Evolutionary conservation across 2,113 vertebrate genomes (phyloP).

Genomic region (Nettapus auritus): DNA sequence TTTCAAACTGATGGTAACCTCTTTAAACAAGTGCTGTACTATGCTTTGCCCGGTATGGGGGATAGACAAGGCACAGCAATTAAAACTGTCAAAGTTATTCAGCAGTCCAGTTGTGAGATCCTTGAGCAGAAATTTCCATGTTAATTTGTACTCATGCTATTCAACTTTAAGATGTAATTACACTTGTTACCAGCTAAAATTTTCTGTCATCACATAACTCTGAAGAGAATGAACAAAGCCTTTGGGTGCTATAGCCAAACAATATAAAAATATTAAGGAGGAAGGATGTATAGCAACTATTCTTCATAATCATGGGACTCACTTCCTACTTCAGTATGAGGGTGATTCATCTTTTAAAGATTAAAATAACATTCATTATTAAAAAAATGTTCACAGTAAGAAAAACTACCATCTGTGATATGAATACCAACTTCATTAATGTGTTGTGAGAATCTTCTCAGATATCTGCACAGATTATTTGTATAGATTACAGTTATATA

Average conservation of each 20-base stretch:
- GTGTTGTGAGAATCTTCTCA: not conserved
- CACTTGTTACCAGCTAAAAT: not conserved
- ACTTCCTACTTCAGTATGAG: conserved; percentile 1
- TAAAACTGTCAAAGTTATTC: not conserved
- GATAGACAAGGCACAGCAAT: not conserved
- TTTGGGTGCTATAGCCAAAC: not conserved
- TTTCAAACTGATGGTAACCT: not conserved
- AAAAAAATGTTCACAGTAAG: conserved; percentile 1
- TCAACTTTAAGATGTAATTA: not conserved
- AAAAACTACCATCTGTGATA: conserved; percentile 2
- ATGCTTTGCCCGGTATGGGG: not conserved
- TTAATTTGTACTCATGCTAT: not conserved
- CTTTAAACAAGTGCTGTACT: not conserved
- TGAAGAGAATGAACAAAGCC: not conserved
- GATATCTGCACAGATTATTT: not conserved
- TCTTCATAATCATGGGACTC: conserved; percentile 16
- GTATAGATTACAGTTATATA: not conserved
- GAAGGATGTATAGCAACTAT: not conserved
- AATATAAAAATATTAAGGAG: not conserved
- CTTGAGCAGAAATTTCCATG: conserved; percentile 2
- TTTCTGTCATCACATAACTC: not conserved
- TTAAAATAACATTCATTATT: conserved; percentile 34
- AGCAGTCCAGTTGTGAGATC: not conserved
- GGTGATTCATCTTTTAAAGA: conserved; percentile 9
- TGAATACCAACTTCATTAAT: not conserved